Evolutionary conservation across 2,888 invertebrate species (phyloP).

Genomic region (Drosophila antonietae): DNA sequence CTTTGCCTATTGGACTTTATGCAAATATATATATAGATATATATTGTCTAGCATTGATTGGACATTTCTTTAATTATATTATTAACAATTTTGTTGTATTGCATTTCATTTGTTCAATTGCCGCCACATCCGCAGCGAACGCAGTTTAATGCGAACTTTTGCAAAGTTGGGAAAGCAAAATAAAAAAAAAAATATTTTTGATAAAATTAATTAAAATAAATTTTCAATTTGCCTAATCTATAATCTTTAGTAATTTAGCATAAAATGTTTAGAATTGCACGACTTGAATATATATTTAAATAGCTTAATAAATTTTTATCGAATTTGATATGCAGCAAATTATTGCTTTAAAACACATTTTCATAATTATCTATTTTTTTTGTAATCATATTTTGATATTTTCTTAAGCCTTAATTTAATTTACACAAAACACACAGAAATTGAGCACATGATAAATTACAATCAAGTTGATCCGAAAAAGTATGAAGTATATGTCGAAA

Average conservation of each 20-base stretch:
- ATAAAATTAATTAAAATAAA: constrained; percentile 16
- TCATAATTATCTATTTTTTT: background rate
- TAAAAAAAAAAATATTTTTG: constrained; percentile 15
- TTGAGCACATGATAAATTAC: constrained; percentile 34
- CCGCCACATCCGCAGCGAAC: constrained; percentile 78
- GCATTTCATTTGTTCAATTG: constrained; percentile 63
- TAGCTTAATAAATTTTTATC: constrained; percentile 27
- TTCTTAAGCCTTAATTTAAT: constrained; percentile 37
- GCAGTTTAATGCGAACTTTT: constrained; percentile 79
- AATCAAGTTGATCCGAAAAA: constrained; percentile 33
- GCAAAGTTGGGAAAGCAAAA: constrained; percentile 22
- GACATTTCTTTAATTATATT: constrained; percentile 37
- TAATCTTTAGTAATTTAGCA: constrained; percentile 49
- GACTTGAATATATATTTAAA: constrained; percentile 41
- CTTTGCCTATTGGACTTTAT: constrained; percentile 25
- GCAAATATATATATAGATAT: constrained; percentile 17
- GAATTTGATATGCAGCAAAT: constrained; percentile 69
- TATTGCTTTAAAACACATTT: constrained; percentile 56
- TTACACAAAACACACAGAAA: constrained; percentile 51
- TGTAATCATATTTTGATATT: constrained; percentile 44
- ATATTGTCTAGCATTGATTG: constrained; percentile 59
- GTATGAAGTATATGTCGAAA: constrained; percentile 36
- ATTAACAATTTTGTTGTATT: constrained; percentile 48
- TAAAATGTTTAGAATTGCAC: constrained; percentile 64
- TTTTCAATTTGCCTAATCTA: constrained; percentile 24